Evolutionary conservation across 1,140 invertebrate genomes (phyloP).

Genomic region (Pectinophora gossypiella): DNA sequence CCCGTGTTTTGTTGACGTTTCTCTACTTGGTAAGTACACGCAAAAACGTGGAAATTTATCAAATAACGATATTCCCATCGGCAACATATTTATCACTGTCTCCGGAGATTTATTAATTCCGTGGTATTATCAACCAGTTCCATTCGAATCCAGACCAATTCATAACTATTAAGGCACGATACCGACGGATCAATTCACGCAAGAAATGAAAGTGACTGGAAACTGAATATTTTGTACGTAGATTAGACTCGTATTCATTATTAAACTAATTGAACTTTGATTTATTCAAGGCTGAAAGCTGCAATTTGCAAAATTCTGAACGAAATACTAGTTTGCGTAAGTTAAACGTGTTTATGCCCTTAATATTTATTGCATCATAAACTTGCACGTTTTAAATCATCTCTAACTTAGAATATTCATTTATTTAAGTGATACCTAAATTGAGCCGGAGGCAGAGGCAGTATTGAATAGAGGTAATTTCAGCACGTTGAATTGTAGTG

Average conservation of each 20-base stretch:
- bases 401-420: background rate
- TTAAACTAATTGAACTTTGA: background rate
- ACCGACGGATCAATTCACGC: conserved; percentile 54
- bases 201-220: conserved; percentile 60
- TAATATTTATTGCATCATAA: no score
- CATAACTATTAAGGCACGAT: conserved; percentile 28
- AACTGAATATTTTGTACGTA: conserved; percentile 17
- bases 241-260: background rate
- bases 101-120: conserved; percentile 8
- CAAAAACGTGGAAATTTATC: background rate
- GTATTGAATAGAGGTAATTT: background rate
- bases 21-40: background rate
- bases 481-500: background rate
- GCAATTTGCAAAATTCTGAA: background rate
- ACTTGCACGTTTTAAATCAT: background rate
- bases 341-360: no score
- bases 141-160: conserved; percentile 23
- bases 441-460: background rate
- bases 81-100: conserved; percentile 2
- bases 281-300: background rate
- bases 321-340: background rate
- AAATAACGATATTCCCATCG: background rate
- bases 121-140: conserved; percentile 6
- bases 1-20: background rate
- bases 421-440: background rate